These are phyloP conservation scores for Drosophila rhopaloa DNA, from an alignment of 1,140 invertebrate species.

Conservation along the genomic window DNA sequence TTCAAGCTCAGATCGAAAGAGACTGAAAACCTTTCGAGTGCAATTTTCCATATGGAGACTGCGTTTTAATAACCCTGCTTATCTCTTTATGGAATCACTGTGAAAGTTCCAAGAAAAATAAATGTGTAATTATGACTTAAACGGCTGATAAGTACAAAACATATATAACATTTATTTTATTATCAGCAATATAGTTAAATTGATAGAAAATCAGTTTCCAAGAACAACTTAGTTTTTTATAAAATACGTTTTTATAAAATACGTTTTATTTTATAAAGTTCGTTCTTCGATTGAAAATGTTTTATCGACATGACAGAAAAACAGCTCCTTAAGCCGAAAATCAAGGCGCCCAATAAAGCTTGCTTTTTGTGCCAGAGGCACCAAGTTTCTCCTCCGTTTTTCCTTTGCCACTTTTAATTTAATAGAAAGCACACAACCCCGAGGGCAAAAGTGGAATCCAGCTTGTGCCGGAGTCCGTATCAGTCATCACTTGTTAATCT, in stretches of 20 bases:
- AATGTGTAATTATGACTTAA: background rate
- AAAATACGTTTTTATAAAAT: too few relatives aligned
- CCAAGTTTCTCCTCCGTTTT: background rate
- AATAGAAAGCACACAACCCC: slow-evolving; percentile 57
- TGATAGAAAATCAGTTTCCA: too few relatives aligned
- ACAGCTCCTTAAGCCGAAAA: background rate
- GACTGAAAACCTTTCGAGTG: background rate
- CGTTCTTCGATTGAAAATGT: background rate
- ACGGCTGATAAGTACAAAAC: background rate
- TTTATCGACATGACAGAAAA: background rate
- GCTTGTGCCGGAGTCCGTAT: slow-evolving; percentile 35
- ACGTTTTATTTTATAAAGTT: too few relatives aligned
- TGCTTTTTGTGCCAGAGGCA: slow-evolving; percentile 4
- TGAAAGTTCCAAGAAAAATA: background rate
- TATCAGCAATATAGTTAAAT: too few relatives aligned
- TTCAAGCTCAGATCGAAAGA: background rate
- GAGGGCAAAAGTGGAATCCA: slow-evolving; percentile 4
- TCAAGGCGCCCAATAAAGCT: slow-evolving; percentile 15
- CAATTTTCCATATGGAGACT: too few relatives aligned
- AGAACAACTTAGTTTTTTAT: too few relatives aligned
- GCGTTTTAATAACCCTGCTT: background rate
- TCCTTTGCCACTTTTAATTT: slow-evolving; percentile 57
- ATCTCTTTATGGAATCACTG: background rate
- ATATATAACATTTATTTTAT: too few relatives aligned
- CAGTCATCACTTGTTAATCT: slow-evolving; percentile 79